Evolutionary conservation across 2,888 invertebrate species (phyloP).

Genomic region (Amiota minor): DNA sequence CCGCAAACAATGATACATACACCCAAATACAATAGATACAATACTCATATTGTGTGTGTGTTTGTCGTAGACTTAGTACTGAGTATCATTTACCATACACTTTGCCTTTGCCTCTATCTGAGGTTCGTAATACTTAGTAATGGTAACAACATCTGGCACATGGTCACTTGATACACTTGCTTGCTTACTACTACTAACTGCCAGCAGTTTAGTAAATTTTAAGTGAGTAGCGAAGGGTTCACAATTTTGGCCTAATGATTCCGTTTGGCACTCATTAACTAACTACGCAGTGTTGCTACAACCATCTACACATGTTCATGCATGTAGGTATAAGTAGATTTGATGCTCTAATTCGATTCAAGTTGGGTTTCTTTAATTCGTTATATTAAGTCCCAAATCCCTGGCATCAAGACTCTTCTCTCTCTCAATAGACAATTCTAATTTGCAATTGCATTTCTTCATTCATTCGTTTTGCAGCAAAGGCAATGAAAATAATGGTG

Average conservation of each 20-base stretch:
- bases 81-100: conserved; percentile 18
- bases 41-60: not conserved
- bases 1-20: conserved; percentile 4
- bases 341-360: too few relatives aligned
- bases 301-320: too few relatives aligned
- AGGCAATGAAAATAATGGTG: not conserved
- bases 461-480: not conserved
- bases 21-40: not conserved
- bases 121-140: not conserved
- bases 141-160: conserved; percentile 21
- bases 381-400: too few relatives aligned
- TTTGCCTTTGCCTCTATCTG: not conserved
- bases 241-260: too few relatives aligned
- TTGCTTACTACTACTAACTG: not conserved
- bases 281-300: too few relatives aligned
- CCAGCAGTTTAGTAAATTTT: too few relatives aligned
- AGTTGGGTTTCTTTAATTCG: too few relatives aligned
- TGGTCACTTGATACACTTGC: conserved; percentile 24
- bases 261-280: too few relatives aligned
- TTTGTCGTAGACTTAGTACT: not conserved
- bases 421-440: not conserved
- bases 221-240: too few relatives aligned
- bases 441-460: conserved; percentile 12
- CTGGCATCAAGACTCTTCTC: too few relatives aligned
- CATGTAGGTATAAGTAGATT: too few relatives aligned